Evolutionary conservation across 1,140 invertebrate species (phyloP).

Genomic region (Camponotus vicinus): DNA sequence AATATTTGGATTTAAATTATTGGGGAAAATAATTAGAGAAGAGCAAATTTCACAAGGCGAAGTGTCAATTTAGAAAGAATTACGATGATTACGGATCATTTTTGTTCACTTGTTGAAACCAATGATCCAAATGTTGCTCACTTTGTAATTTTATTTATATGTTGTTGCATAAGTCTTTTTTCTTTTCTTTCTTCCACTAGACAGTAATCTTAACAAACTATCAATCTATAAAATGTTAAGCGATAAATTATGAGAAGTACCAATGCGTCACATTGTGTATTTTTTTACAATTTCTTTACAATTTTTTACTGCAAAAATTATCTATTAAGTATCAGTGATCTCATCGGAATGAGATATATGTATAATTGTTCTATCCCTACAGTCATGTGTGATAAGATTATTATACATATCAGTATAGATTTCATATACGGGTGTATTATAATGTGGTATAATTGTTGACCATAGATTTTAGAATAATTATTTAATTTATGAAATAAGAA

Average conservation of each 20-base stretch:
- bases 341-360: not conserved
- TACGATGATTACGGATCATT: not conserved
- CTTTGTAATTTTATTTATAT: conserved; percentile 23
- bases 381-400: conserved; percentile 5
- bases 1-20: not conserved
- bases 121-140: not conserved
- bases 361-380: not conserved
- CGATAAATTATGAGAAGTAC: not conserved
- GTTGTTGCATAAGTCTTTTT: not conserved
- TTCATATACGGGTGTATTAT: not conserved
- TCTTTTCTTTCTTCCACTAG: not conserved
- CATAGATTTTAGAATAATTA: too few relatives aligned
- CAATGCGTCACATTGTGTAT: not conserved
- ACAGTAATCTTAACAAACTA: not conserved
- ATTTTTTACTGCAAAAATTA: not conserved
- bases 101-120: not conserved
- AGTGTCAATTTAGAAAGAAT: not conserved
- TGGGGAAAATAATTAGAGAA: not conserved
- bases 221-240: not conserved
- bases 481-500: too few relatives aligned
- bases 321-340: not conserved
- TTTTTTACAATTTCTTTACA: not conserved
- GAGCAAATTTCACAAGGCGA: too few relatives aligned
- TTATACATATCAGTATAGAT: not conserved
- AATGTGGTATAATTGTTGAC: too few relatives aligned